Evolutionary conservation across 2,888 invertebrate species (phyloP).

Genomic region (Drosophila leonis): DNA sequence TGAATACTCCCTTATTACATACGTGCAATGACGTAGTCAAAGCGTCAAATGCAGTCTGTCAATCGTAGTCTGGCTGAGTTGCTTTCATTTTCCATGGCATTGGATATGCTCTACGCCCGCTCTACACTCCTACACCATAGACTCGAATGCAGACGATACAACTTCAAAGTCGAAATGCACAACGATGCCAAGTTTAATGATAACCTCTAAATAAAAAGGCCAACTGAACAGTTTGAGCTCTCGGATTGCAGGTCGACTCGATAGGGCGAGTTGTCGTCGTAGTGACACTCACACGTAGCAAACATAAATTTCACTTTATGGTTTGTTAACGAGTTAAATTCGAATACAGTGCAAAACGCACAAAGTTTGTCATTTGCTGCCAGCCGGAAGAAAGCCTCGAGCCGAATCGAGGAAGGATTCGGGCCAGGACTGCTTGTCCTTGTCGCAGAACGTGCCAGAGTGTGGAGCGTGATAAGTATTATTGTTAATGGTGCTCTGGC

Average conservation of each 20-base stretch:
- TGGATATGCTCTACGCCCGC: slow-evolving; percentile 27
- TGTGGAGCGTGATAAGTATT: slow-evolving; percentile 75
- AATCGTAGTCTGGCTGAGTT: slow-evolving; percentile 29
- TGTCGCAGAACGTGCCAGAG: slow-evolving; percentile 57
- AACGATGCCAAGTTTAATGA: slow-evolving; percentile 63
- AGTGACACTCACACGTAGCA: slow-evolving; percentile 68
- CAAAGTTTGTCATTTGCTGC: slow-evolving; percentile 70
- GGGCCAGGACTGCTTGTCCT: neutral
- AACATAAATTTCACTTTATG: slow-evolving; percentile 77
- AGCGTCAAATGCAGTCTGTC: slow-evolving; percentile 67
- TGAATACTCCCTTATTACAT: slow-evolving; percentile 25
- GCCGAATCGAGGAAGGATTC: slow-evolving; percentile 2
- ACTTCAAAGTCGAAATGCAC: slow-evolving; percentile 64
- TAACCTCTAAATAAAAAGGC: slow-evolving; percentile 66
- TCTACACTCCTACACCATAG: neutral
- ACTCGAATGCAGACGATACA: slow-evolving; percentile 37
- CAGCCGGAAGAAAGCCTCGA: slow-evolving; percentile 41
- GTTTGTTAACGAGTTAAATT: slow-evolving; percentile 78
- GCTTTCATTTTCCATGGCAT: slow-evolving; percentile 70
- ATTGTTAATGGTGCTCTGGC: slow-evolving; percentile 67
- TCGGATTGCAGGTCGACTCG: slow-evolving; percentile 39
- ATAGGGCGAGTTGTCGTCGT: neutral
- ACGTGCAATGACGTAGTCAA: slow-evolving; percentile 77
- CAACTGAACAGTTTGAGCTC: slow-evolving; percentile 52
- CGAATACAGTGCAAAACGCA: slow-evolving; percentile 71